Percentiles rank a stretch among this genome's conserved stretches.
These are phyloP conservation scores for Gila robusta DNA, from an alignment of 2,797 vertebrate genomes.

Conservation along the genomic window DNA sequence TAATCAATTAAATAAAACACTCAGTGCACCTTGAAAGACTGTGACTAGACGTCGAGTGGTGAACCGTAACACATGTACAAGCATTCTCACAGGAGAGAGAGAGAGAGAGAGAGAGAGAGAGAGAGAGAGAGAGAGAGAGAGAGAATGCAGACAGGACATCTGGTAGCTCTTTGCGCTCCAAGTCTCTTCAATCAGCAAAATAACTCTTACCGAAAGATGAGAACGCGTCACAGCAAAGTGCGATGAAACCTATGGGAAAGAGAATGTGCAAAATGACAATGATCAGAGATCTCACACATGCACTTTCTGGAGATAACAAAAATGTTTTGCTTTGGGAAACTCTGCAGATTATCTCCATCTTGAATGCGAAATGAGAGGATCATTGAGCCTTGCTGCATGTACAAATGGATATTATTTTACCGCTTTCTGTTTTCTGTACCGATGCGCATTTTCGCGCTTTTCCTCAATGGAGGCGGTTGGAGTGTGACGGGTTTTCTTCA, in stretches of 20 bases:
- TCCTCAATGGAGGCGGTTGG: slow-evolving; percentile 23
- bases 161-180: slow-evolving; percentile 26
- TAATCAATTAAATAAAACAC: neutral
- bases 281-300: neutral
- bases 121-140: slow-evolving; percentile 45
- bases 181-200: slow-evolving; percentile 27
- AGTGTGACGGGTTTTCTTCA: slow-evolving; percentile 17
- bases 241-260: slow-evolving; percentile 10
- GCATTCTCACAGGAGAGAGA: slow-evolving; percentile 4
- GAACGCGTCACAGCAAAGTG: neutral
- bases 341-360: slow-evolving; percentile 51
- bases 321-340: slow-evolving; percentile 35
- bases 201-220: slow-evolving; percentile 32
- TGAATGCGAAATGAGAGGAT: slow-evolving; percentile 44
- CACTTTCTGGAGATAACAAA: slow-evolving; percentile 35
- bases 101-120: slow-evolving; percentile 49
- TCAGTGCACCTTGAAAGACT: neutral
- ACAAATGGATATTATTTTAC: slow-evolving; percentile 27
- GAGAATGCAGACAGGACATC: slow-evolving; percentile 19
- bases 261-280: neutral
- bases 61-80: neutral
- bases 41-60: neutral
- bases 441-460: slow-evolving; percentile 35
- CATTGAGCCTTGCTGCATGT: neutral
- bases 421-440: neutral